These are phyloP conservation scores for Eulemur macaco DNA, from an alignment of 2,113 vertebrate species.

Conservation along the genomic window DNA sequence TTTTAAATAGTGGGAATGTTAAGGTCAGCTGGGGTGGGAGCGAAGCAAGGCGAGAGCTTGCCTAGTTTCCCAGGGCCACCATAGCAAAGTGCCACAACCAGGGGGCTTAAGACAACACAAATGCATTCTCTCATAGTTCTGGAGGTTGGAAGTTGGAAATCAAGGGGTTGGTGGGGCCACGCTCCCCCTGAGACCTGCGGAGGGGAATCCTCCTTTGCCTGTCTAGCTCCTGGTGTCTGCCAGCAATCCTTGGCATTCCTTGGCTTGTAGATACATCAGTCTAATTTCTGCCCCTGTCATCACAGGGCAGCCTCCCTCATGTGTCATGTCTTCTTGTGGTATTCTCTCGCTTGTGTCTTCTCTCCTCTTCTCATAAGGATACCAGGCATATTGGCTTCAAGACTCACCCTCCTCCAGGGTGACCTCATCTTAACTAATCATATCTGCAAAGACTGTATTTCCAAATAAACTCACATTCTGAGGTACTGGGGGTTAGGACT, in stretches of 20 bases:
- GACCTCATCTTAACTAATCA: background rate
- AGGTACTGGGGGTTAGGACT: background rate
- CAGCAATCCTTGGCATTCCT: fast-evolving
- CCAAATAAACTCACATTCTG: background rate
- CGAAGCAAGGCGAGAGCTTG: fast-evolving
- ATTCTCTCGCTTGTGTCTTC: background rate
- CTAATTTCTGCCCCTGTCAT: background rate
- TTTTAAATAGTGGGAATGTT: background rate
- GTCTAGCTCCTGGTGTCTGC: background rate
- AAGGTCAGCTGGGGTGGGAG: background rate
- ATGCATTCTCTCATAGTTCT: background rate
- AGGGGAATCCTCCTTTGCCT: background rate
- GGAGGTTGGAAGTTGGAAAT: background rate
- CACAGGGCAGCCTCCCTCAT: too few relatives aligned
- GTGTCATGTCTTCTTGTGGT: background rate
- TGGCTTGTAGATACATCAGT: background rate
- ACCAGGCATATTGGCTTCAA: background rate
- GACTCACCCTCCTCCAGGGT: background rate
- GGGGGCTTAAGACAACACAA: background rate
- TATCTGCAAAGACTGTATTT: background rate
- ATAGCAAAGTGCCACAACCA: background rate
- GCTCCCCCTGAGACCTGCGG: too few relatives aligned
- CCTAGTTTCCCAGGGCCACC: background rate
- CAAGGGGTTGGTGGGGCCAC: background rate
- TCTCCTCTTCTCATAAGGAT: background rate